Evolutionary conservation across 2,888 invertebrate species (phyloP).

Genomic region (Diaperis boleti): DNA sequence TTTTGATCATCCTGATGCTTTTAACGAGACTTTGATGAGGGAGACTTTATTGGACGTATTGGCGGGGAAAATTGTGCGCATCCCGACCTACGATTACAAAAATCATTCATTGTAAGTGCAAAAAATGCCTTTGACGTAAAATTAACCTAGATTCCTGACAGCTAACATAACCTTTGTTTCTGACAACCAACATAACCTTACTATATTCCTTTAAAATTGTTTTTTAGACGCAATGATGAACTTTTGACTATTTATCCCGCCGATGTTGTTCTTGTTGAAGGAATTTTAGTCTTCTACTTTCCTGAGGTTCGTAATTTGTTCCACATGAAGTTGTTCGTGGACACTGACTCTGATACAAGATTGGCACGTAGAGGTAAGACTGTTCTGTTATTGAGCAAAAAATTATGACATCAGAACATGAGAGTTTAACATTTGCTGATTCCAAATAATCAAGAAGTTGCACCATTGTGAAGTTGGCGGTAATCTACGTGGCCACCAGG

Average conservation of each 20-base stretch:
- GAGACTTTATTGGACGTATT: slow-evolving; percentile 85
- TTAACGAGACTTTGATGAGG: slow-evolving; percentile 89
- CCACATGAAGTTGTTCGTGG: slow-evolving; percentile 99
- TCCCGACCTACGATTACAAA: slow-evolving; percentile 95
- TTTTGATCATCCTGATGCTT: slow-evolving; percentile 99
- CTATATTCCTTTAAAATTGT: no score
- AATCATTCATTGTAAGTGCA: slow-evolving; percentile 84
- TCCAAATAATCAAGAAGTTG: no score
- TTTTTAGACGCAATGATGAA: slow-evolving; percentile 72
- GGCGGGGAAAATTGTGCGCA: slow-evolving; percentile 86
- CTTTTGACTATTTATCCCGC: slow-evolving; percentile 90
- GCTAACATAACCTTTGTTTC: slow-evolving; percentile 1
- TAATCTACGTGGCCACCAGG: no score
- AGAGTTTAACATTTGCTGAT: no score
- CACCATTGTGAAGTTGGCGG: no score
- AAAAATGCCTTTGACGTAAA: not conserved
- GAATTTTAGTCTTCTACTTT: slow-evolving; percentile 98
- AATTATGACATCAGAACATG: no score
- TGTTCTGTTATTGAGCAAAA: no score
- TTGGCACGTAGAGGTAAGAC: slow-evolving; percentile 92
- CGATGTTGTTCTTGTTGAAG: slow-evolving; percentile 97
- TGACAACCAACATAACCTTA: slow-evolving; percentile 4
- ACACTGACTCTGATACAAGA: slow-evolving; percentile 98
- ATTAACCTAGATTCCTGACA: not conserved
- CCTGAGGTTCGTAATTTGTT: slow-evolving; percentile 94